Evolutionary conservation across 2,797 vertebrate genomes (phyloP), one percentile per base, ranked within the genome.

Genomic region (Poeciliopsis infans): DNA sequence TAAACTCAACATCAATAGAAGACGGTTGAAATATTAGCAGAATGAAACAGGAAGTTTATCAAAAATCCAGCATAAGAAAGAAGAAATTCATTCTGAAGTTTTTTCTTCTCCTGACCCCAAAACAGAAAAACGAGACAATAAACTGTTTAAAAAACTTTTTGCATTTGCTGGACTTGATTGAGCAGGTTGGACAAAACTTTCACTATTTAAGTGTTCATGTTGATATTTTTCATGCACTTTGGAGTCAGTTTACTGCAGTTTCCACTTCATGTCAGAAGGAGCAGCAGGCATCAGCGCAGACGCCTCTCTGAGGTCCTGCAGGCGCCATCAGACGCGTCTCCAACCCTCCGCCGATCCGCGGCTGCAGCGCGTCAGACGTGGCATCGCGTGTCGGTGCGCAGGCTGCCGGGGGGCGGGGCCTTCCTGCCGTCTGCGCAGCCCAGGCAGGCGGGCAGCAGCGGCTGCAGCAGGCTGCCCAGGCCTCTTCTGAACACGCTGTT

Each of bases 401-500:
- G 94, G 76, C 95, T 91, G 74, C 93, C 92, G 15, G 95, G 91
- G 41, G 93, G 89, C 4, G 94, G 95, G 59, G 95, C 89, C 86
- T 97, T 97, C 86, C 96, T 97, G 85, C 92, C 88, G 31, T 96
- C 92, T 4, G 89, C 87, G 84, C 95, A 96, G 83, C 94, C 93
- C 66, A 95, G 89, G 51, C 98, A 98, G 1, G 97, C 96, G 75
- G 96, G 93, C 81, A 97, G 96, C 74, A 99, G 89, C 28, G 95
- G 96, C 86, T 97, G 97, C 20, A 94, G 92, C 80, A 94, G 90
- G 18, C 84, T 87, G 10, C 92, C 84, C 0, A 99, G 95, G 57
- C 97, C 97, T 88, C 96, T 97, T 75, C 97, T 96, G 95, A 99
- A 99, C 91, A 97, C 96, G 86, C 97, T 98, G 95, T 98, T 99